These are phyloP conservation scores for Ischnus inquisitorius DNA, from an alignment of 2,888 invertebrate species.

Conservation along the genomic window DNA sequence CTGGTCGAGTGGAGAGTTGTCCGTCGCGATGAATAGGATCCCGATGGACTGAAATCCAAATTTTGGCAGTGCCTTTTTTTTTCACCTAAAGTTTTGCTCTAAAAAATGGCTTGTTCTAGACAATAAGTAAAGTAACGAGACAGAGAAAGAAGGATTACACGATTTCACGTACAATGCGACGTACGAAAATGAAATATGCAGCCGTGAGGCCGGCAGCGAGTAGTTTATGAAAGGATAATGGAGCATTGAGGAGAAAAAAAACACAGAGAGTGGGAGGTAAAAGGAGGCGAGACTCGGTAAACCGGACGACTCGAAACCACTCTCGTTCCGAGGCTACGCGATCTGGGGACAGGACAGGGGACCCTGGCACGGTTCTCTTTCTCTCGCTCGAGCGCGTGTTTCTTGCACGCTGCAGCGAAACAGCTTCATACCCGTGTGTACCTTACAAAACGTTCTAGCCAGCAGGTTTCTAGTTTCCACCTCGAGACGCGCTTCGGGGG, in stretches of 20 bases:
- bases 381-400: slow-evolving; percentile 23
- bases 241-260: slow-evolving; percentile 2
- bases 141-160: not conserved
- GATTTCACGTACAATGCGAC: not conserved
- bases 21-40: slow-evolving; percentile 14
- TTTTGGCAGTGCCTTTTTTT: not conserved
- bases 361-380: slow-evolving; percentile 65
- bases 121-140: too few species aligned
- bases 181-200: not conserved
- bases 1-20: not conserved
- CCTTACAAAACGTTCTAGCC: slow-evolving; percentile 38
- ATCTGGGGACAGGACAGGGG: slow-evolving; percentile 62
- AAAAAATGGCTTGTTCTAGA: not conserved
- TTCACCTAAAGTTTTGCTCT: not conserved
- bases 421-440: slow-evolving; percentile 16
- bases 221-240: slow-evolving; percentile 36
- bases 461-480: slow-evolving; percentile 51
- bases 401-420: not conserved
- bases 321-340: slow-evolving; percentile 53
- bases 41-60: not conserved
- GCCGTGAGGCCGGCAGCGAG: not conserved
- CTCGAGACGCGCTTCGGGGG: slow-evolving; percentile 28
- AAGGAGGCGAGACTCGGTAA: slow-evolving; percentile 33
- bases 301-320: slow-evolving; percentile 61
- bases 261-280: slow-evolving; percentile 20